Percentiles rank a stretch among this genome's conserved stretches.
Conservation (phyloP, 1,140 invertebrate genomes). For the Lysiphlebus fabarum region DNA sequence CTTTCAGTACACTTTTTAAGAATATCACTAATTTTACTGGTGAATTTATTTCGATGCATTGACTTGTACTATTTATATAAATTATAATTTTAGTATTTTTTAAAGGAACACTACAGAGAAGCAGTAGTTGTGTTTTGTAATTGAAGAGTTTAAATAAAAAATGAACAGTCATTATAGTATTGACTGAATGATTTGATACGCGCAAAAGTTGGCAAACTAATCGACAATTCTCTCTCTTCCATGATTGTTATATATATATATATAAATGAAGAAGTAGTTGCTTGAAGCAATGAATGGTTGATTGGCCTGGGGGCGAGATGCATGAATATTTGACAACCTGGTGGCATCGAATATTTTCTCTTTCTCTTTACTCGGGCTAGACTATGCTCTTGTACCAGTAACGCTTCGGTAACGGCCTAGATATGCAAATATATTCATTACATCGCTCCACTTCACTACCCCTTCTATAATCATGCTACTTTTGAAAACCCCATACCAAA, state of each 20-base stretch:
- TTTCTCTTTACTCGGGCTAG: slow-evolving; percentile 27
- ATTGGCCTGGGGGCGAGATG: slow-evolving; percentile 47
- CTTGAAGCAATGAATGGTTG: slow-evolving; percentile 19
- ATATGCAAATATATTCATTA: slow-evolving; percentile 57
- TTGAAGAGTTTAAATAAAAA: too few species aligned
- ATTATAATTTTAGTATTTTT: too few species aligned
- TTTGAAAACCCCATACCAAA: too few species aligned
- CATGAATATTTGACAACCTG: slow-evolving; percentile 53
- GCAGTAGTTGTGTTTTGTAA: too few species aligned
- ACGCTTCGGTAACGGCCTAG: slow-evolving; percentile 51
- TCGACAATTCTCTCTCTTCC: slow-evolving; percentile 46
- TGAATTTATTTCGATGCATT: too few species aligned
- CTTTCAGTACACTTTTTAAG: too few species aligned
- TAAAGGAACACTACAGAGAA: too few species aligned
- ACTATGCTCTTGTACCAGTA: slow-evolving; percentile 41
- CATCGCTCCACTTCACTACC: slow-evolving; percentile 34
- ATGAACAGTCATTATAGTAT: neutral
- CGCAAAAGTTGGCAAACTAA: slow-evolving; percentile 44
- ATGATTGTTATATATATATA: too few species aligned
- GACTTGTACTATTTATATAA: too few species aligned
- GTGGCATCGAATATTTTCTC: slow-evolving; percentile 27
- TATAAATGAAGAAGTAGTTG: neutral
- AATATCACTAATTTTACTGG: too few species aligned
- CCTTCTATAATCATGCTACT: too few species aligned
- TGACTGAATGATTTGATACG: slow-evolving; percentile 7